A percentile compares a stretch with the other conserved stretches of the same genome.
These are phyloP conservation scores for Scytalopus superciliaris DNA, from an alignment of 2,113 vertebrate species.

Conservation along the genomic window DNA sequence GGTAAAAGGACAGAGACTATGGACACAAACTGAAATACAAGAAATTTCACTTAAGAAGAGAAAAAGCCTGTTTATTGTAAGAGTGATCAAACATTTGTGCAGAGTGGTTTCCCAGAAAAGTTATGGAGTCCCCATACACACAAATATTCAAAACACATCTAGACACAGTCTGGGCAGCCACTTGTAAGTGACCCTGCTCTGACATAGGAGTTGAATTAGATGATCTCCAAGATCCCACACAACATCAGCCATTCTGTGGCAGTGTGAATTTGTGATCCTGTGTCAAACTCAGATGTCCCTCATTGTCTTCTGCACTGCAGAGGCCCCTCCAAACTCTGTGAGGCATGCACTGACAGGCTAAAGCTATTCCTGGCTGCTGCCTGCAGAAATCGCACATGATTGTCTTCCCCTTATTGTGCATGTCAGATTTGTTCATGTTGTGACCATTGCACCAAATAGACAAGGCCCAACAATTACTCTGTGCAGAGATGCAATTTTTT, in stretches of 20 bases:
- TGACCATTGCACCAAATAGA: background rate
- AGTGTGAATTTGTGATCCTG: background rate
- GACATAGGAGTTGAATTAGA: background rate
- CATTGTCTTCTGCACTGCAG: background rate
- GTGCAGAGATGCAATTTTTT: background rate
- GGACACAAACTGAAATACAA: background rate
- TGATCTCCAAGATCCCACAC: background rate
- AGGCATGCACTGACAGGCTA: background rate
- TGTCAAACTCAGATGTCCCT: background rate
- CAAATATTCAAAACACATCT: background rate
- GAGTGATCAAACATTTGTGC: background rate
- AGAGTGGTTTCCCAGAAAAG: background rate
- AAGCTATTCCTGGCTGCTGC: background rate
- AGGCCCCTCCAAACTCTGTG: background rate
- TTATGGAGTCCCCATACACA: background rate
- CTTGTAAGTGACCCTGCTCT: background rate
- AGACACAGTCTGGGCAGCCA: background rate
- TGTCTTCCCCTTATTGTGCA: background rate
- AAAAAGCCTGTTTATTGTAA: background rate
- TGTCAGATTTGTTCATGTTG: background rate
- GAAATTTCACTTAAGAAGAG: background rate
- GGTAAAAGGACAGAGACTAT: background rate
- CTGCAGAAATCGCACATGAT: background rate
- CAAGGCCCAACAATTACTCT: background rate
- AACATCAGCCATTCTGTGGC: background rate